Conservation (phyloP, 2,113 vertebrate species). For the Muntiacus muntjak region DNA sequence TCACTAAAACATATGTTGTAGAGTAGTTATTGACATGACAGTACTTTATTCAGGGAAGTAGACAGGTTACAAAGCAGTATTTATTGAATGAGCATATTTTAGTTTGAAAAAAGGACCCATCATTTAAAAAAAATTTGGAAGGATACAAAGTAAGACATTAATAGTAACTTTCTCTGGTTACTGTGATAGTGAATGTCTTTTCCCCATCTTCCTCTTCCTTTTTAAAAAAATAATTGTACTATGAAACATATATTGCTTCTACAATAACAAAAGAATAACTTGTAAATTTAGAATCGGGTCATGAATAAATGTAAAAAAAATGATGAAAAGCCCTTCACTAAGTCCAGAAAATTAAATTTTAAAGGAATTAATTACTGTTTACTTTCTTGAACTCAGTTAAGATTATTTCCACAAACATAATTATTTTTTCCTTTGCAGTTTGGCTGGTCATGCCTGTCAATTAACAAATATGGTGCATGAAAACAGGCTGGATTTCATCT, state of each 20-base stretch:
- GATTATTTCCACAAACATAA: neutral
- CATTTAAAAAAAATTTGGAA: neutral
- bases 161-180: neutral
- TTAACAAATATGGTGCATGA: neutral
- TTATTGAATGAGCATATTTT: neutral
- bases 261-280: neutral
- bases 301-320: slow-evolving; percentile 15
- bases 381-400: neutral
- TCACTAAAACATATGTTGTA: neutral
- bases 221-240: neutral
- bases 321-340: neutral
- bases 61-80: neutral
- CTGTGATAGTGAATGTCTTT: neutral
- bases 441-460: neutral
- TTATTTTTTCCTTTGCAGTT: neutral
- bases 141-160: neutral
- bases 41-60: neutral
- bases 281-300: neutral
- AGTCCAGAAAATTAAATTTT: slow-evolving; percentile 16
- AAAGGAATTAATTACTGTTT: slow-evolving; percentile 40
- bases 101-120: neutral
- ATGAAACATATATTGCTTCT: neutral
- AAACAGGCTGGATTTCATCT: neutral
- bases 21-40: neutral
- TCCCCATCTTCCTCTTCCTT: neutral